Evolutionary conservation across 2,888 invertebrate genomes (phyloP).

Genomic region (Phortica magna): DNA sequence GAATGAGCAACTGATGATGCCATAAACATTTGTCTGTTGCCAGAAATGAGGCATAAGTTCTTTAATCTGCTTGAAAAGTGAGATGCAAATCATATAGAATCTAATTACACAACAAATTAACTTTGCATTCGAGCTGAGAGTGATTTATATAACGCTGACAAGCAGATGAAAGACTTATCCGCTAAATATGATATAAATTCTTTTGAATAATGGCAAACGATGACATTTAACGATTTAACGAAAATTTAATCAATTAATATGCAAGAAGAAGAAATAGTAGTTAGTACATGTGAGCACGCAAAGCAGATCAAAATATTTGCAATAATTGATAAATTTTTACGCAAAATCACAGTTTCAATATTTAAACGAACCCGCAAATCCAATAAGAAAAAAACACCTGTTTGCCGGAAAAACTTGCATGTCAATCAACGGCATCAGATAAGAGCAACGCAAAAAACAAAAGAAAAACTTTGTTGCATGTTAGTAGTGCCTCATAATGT

Average conservation of each 20-base stretch:
- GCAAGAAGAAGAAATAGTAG: neutral
- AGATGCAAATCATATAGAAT: slow-evolving; percentile 35
- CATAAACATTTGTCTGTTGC: neutral
- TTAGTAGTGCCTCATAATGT: neutral
- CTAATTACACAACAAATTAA: slow-evolving; percentile 32
- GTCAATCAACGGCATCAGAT: slow-evolving; percentile 24
- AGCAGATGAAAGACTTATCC: slow-evolving; percentile 1
- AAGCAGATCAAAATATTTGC: slow-evolving; percentile 27
- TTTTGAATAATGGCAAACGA: neutral
- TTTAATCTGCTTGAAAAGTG: neutral
- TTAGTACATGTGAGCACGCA: slow-evolving; percentile 43
- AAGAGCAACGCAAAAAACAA: neutral
- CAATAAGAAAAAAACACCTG: slow-evolving; percentile 26
- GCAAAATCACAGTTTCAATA: slow-evolving; percentile 13
- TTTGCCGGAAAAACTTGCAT: neutral
- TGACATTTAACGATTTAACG: slow-evolving; percentile 31
- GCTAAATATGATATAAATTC: neutral
- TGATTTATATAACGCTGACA: neutral
- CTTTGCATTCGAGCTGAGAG: neutral
- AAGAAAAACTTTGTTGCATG: neutral
- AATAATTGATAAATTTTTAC: slow-evolving; percentile 3
- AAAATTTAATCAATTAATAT: slow-evolving; percentile 4
- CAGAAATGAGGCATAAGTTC: slow-evolving; percentile 21
- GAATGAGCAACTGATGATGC: too few relatives aligned
- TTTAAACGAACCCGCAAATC: neutral